These are phyloP conservation scores for Neosilurus mollespiculum DNA, from an alignment of 2,797 vertebrate genomes.

Conservation along the genomic window DNA sequence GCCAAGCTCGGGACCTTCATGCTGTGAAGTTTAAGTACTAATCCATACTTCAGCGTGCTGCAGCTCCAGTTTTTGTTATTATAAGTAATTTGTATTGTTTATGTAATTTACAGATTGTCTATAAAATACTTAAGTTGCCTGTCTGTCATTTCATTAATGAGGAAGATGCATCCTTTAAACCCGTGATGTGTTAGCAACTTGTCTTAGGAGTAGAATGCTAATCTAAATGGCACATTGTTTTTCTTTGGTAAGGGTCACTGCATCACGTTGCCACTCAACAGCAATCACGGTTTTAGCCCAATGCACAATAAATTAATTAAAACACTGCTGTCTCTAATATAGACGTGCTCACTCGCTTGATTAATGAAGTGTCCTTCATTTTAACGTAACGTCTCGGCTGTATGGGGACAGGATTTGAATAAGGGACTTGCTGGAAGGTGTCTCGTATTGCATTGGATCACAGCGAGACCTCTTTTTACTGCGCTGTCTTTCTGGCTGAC, in stretches of 20 bases:
- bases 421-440: slow-evolving; percentile 30
- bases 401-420: slow-evolving; percentile 28
- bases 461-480: slow-evolving; percentile 41
- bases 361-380: slow-evolving; percentile 44
- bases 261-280: slow-evolving; percentile 48
- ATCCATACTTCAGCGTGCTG: too few relatives aligned
- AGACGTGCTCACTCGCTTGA: slow-evolving; percentile 34
- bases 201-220: slow-evolving; percentile 33
- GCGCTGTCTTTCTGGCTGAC: slow-evolving; percentile 46
- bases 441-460: slow-evolving; percentile 42
- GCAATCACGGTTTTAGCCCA: slow-evolving; percentile 49
- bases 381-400: slow-evolving; percentile 3
- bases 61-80: background rate
- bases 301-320: slow-evolving; percentile 54
- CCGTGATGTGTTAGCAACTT: slow-evolving; percentile 20
- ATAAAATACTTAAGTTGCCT: slow-evolving; percentile 10
- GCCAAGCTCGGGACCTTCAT: too few relatives aligned
- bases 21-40: too few relatives aligned
- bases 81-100: background rate
- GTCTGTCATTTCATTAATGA: slow-evolving; percentile 24
- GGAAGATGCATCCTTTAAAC: slow-evolving; percentile 10
- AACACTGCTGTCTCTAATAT: slow-evolving; percentile 44
- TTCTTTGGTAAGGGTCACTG: slow-evolving; percentile 49
- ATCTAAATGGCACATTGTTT: slow-evolving; percentile 40
- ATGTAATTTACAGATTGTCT: background rate